Evolutionary conservation across 2,888 invertebrate genomes (phyloP), one percentile per base, ranked within the genome.

Genomic region (Chymomyza procnemis): DNA sequence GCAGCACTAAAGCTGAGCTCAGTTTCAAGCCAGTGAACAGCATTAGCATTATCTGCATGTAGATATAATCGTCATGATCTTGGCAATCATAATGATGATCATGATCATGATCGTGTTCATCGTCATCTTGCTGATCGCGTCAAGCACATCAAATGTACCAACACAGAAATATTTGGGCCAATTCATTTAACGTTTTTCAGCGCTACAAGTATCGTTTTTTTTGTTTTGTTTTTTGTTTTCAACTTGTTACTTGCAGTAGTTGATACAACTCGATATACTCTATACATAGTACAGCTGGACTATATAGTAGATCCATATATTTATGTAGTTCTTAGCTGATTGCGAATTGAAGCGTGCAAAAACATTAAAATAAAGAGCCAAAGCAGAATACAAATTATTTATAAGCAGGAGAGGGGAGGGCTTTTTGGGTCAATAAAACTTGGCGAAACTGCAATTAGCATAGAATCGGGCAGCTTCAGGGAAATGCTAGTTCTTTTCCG

Each of bases 151-250:
- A 67, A 66, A 66, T 60, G 12, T 34, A 64, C 34, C 62, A 55
- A 64, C 56, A 67, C 71, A 76, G 72, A 78, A 73, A 76, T 83
- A 83, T 83, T 83, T 84, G 78, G 83, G 85, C 66, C 83, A 84
- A 76, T 84, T 80, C 85, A 82, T 80, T 83, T 80, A 82, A 65
- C 71, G 73, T 73, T 75, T 79, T 64, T 61, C 47, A 58, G 64
- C 67, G 71, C 62, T 67, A 26, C 26, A 1, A 26, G 26, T 26
- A 21, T 61, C 64, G 54, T 18, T 62, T 62, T 52, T 46, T 47
- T 55, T 59, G 22, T 66, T 69, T 66, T 61, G 4, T 4, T 26
- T n/a, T n/a, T n/a, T n/a, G n/a, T n/a, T n/a, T n/a, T n/a, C n/a
- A n/a, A n/a, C n/a, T n/a, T n/a, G n/a, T n/a, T n/a, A n/a, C n/a